Conservation (phyloP, 1,140 invertebrate species). For the fruit fly (Drosophila melanogaster) region Release_6_plus_ISO1_MT NT_033779.5:8353501-8354000, state of each 20-base stretch:
- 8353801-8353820: constrained; percentile 1
- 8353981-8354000: background rate
- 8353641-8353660: constrained; percentile 5
- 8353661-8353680: constrained; percentile 5
- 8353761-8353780: no score
- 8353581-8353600: background rate
- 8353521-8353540: no score
- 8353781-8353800: no score
- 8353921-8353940: no score
- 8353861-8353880: constrained; percentile 3
- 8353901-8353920: constrained; percentile 1
- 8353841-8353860: background rate
- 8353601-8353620: background rate
- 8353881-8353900: background rate
- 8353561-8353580: background rate
- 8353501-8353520: background rate
- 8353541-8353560: no score
- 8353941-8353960: no score
- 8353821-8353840: constrained; percentile 7
- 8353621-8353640: constrained; percentile 1
- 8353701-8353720: no score
- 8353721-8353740: no score
- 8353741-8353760: no score
- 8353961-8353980: background rate
- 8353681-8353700: background rate